Percentiles rank a stretch among this genome's conserved stretches.
These are phyloP conservation scores for Chloroclysta siterata DNA, from an alignment of 2,888 invertebrate species.

Conservation along the genomic window DNA sequence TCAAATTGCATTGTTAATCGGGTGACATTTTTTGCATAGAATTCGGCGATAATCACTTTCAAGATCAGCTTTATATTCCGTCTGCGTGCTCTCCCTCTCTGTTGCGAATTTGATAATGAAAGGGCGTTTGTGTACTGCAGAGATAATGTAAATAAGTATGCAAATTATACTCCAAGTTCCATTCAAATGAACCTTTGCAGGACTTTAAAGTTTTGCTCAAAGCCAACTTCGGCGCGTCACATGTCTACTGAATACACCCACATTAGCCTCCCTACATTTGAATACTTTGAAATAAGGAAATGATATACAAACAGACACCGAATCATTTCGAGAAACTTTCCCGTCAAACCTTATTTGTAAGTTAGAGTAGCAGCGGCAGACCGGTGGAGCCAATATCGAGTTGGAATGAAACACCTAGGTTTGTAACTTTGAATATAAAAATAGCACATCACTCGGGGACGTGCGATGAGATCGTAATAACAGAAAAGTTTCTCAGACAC, in stretches of 20 bases:
- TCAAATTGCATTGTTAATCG: slow-evolving; percentile 69
- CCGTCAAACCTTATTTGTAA: slow-evolving; percentile 63
- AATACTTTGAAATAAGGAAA: slow-evolving; percentile 70
- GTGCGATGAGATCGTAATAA: slow-evolving; percentile 23
- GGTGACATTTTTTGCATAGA: slow-evolving; percentile 70
- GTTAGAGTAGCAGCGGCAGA: slow-evolving; percentile 53
- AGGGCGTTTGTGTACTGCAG: slow-evolving; percentile 82
- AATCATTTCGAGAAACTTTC: slow-evolving; percentile 64
- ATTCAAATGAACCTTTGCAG: slow-evolving; percentile 82
- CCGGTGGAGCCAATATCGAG: slow-evolving; percentile 47
- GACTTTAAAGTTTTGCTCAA: slow-evolving; percentile 77
- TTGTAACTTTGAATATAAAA: slow-evolving; percentile 38
- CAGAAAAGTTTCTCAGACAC: slow-evolving; percentile 30
- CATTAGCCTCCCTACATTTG: slow-evolving; percentile 50
- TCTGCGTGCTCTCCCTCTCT: slow-evolving; percentile 65
- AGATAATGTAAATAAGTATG: slow-evolving; percentile 85
- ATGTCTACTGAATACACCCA: slow-evolving; percentile 34
- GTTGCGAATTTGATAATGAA: slow-evolving; percentile 83
- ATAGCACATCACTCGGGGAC: slow-evolving; percentile 25
- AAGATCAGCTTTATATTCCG: slow-evolving; percentile 78
- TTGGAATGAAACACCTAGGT: slow-evolving; percentile 36
- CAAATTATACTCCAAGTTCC: slow-evolving; percentile 81
- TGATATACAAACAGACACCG: slow-evolving; percentile 67
- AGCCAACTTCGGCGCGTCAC: slow-evolving; percentile 58
- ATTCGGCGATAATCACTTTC: slow-evolving; percentile 77